A percentile compares a stretch with the other conserved stretches of the same genome.
Conservation (phyloP, 2,797 vertebrate genomes). For the Hydrolagus colliei region DNA sequence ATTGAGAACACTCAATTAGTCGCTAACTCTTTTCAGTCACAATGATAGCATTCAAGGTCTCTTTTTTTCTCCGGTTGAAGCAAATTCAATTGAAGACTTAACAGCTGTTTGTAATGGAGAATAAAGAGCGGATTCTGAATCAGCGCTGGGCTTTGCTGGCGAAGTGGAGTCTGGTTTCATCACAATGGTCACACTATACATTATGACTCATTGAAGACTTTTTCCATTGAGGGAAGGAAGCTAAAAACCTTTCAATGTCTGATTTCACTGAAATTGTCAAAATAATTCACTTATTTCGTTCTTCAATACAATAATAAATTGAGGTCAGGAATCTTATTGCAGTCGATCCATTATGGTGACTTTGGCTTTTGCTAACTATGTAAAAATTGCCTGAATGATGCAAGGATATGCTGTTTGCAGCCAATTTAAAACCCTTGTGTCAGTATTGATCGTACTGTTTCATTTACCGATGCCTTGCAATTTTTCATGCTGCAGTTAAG, state of each 20-base stretch:
- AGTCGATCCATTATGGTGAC: neutral
- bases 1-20: neutral
- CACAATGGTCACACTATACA: neutral
- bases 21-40: neutral
- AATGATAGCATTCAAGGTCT: neutral
- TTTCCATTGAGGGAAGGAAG: neutral
- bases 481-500: neutral
- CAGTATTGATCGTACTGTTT: neutral
- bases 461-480: neutral
- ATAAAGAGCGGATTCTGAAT: neutral
- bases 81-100: neutral
- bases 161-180: neutral
- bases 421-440: neutral
- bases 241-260: neutral
- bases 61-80: too few relatives aligned
- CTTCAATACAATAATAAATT: neutral
- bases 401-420: neutral
- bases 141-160: neutral
- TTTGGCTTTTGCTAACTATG: neutral
- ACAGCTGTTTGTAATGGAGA: neutral
- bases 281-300: neutral
- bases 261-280: constrained; percentile 8
- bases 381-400: neutral
- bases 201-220: neutral
- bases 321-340: neutral